A percentile compares a stretch with the other conserved stretches of the same genome.
Evolutionary conservation across 2,797 vertebrate genomes (phyloP).

Genomic region (Labeo calbasu): DNA sequence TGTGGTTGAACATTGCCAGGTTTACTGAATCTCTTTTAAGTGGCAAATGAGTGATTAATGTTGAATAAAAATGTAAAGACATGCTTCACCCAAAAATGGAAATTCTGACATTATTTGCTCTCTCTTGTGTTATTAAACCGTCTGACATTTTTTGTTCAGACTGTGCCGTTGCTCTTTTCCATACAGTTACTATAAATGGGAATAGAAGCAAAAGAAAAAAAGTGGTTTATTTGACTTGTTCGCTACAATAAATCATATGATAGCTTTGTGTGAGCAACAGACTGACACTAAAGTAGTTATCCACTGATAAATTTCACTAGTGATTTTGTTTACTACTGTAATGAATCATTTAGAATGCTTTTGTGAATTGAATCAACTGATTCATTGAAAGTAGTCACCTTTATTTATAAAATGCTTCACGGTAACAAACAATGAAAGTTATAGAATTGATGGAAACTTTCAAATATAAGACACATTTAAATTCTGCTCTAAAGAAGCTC

Average conservation of each 20-base stretch:
- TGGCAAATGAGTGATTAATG: constrained; percentile 7
- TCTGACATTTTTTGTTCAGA: background rate
- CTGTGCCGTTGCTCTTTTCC: background rate
- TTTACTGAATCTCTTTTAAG: constrained; percentile 16
- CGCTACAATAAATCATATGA: background rate
- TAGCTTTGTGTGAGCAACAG: background rate
- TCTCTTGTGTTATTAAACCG: background rate
- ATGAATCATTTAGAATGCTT: background rate
- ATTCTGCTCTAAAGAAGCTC: too few relatives aligned
- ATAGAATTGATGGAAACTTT: too few relatives aligned
- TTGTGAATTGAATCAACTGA: background rate
- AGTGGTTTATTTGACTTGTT: background rate
- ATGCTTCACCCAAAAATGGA: background rate
- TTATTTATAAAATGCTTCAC: background rate
- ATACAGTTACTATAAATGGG: background rate
- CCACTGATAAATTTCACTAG: background rate
- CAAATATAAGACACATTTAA: too few relatives aligned
- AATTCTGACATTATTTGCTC: background rate
- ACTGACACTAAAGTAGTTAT: background rate
- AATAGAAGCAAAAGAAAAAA: background rate
- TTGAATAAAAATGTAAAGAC: background rate
- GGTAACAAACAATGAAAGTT: too few relatives aligned
- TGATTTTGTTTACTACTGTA: background rate
- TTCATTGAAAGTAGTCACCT: background rate
- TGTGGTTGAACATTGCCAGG: background rate